These are phyloP conservation scores for Volucella inanis DNA, from an alignment of 2,888 invertebrate species.

Conservation along the genomic window DNA sequence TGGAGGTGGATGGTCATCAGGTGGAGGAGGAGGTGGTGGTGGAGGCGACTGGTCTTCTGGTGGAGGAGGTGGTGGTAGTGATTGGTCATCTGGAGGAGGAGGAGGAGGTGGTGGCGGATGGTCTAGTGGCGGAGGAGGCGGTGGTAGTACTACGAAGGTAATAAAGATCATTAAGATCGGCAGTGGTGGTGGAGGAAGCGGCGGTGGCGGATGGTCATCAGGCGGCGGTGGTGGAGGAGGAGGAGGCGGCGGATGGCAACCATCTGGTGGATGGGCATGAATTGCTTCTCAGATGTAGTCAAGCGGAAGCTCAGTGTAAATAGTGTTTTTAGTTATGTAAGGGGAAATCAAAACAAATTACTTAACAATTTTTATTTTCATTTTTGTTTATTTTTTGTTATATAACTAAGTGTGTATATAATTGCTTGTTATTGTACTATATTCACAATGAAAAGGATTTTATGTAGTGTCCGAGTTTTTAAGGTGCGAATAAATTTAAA, in stretches of 20 bases:
- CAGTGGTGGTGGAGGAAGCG: conserved; percentile 60
- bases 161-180: conserved; percentile 67
- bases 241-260: conserved; percentile 72
- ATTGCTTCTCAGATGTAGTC: neutral
- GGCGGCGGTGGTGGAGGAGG: conserved; percentile 72
- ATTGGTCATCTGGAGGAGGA: conserved; percentile 46
- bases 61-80: conserved; percentile 76
- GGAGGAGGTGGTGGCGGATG: conserved; percentile 50
- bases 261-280: conserved; percentile 79
- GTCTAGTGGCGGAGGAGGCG: conserved; percentile 70
- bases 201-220: conserved; percentile 67
- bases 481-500: too few species aligned
- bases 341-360: neutral
- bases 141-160: conserved; percentile 57
- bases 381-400: conserved; percentile 1
- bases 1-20: conserved; percentile 61
- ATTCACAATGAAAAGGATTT: too few species aligned
- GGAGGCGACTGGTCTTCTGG: conserved; percentile 73
- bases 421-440: too few species aligned
- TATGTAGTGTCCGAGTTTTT: too few species aligned
- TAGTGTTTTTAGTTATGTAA: conserved; percentile 35
- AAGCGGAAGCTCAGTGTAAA: conserved; percentile 46
- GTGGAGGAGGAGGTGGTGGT: conserved; percentile 77
- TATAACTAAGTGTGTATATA: too few species aligned
- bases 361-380: neutral